Percentiles rank a stretch among this genome's conserved stretches.
Evolutionary conservation across 2,888 invertebrate genomes (phyloP).

Genomic region (Thysanoteuthis rhombus): DNA sequence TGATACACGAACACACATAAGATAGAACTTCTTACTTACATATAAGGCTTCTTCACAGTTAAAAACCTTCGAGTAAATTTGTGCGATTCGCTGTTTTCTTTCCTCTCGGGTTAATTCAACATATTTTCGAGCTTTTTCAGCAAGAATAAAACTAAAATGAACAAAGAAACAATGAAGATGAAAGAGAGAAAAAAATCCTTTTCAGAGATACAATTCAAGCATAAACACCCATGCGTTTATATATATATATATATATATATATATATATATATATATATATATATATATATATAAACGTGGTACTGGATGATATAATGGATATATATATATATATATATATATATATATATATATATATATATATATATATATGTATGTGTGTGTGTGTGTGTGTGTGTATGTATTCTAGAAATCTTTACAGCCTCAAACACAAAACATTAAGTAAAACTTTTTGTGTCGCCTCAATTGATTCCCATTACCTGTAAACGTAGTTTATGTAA

Average conservation of each 20-base stretch:
- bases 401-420: no score
- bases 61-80: slow-evolving; percentile 56
- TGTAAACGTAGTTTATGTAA: no score
- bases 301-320: no score
- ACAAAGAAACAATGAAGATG: neutral
- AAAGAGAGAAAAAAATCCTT: no score
- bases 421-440: no score
- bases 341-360: neutral
- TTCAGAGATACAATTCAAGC: no score
- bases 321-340: neutral
- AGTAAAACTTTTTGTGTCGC: no score
- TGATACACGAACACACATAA: neutral
- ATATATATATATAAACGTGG: neutral
- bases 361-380: neutral
- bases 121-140: slow-evolving; percentile 53
- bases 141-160: slow-evolving; percentile 56
- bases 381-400: no score
- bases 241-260: neutral
- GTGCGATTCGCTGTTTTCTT: slow-evolving; percentile 47
- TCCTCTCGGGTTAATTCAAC: slow-evolving; percentile 49
- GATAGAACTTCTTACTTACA: slow-evolving; percentile 40
- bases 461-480: no score
- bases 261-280: neutral
- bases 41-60: slow-evolving; percentile 52
- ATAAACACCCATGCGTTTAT: no score